phyloP scores from a whole-genome alignment of 1,140 invertebrate species.

The Delia radicum region DNA sequence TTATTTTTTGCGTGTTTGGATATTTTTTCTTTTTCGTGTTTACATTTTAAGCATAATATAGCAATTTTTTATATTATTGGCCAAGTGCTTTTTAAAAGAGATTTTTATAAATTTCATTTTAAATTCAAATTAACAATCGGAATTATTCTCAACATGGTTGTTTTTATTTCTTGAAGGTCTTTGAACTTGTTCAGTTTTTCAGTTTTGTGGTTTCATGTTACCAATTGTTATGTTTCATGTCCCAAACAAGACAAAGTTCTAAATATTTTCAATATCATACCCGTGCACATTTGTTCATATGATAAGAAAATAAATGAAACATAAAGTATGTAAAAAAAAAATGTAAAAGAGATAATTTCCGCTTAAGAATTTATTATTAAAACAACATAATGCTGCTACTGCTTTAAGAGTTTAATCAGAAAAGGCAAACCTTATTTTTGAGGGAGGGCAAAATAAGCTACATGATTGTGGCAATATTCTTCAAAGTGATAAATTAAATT shows the following conservation, averaged over 20 bases:
- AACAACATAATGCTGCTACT: no score
- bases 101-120: neutral
- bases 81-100: neutral
- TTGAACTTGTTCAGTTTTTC: slow-evolving; percentile 4
- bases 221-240: neutral
- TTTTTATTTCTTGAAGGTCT: slow-evolving; percentile 13
- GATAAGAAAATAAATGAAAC: neutral
- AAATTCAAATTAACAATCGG: no score
- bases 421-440: no score
- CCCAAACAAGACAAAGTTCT: neutral
- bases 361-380: slow-evolving; percentile 9
- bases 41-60: neutral
- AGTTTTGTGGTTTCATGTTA: neutral
- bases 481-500: no score
- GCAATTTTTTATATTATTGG: neutral
- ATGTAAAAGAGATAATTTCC: slow-evolving; percentile 17
- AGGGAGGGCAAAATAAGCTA: no score
- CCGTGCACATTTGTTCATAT: neutral
- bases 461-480: no score
- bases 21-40: neutral
- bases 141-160: neutral
- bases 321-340: neutral
- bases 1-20: neutral
- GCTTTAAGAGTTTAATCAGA: no score
- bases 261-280: neutral